Conservation (phyloP, 30 jellyfish, hydroid and myxozoan genomes). For the Rhopilema esculentum region DNA sequence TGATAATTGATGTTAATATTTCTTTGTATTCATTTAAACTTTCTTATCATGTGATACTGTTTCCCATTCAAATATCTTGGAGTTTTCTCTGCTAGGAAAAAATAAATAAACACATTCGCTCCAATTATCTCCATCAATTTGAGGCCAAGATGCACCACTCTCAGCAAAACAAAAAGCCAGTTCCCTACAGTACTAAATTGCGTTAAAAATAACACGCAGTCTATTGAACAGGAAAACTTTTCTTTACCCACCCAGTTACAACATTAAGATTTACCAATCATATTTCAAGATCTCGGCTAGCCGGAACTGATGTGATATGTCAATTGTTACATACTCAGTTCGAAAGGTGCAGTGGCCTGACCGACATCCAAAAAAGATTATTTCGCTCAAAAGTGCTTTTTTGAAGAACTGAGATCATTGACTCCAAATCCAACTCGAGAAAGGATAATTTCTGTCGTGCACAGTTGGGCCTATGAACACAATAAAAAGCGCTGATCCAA, state of each 20-base stretch:
- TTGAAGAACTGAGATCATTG: no score
- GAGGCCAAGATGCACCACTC: background rate
- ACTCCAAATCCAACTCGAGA: no score
- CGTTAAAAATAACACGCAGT: background rate
- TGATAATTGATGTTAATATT: no score
- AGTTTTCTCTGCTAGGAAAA: no score
- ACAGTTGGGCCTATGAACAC: no score
- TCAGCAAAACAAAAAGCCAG: no score
- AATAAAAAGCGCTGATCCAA: background rate
- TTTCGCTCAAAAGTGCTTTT: background rate
- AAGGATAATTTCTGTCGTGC: no score
- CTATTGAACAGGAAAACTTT: background rate
- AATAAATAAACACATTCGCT: background rate
- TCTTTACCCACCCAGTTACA: background rate
- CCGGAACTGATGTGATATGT: background rate
- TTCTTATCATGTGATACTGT: background rate
- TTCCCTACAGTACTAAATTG: no score
- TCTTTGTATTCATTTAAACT: background rate
- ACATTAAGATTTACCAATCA: background rate
- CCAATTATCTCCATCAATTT: background rate
- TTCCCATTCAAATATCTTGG: background rate
- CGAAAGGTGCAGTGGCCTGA: no score
- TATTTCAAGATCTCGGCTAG: background rate
- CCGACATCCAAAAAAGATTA: background rate
- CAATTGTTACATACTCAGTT: no score